A percentile compares a stretch with the other conserved stretches of the same genome.
Conservation (phyloP, 2,113 vertebrate species). For the Aleadryas rufinucha region DNA sequence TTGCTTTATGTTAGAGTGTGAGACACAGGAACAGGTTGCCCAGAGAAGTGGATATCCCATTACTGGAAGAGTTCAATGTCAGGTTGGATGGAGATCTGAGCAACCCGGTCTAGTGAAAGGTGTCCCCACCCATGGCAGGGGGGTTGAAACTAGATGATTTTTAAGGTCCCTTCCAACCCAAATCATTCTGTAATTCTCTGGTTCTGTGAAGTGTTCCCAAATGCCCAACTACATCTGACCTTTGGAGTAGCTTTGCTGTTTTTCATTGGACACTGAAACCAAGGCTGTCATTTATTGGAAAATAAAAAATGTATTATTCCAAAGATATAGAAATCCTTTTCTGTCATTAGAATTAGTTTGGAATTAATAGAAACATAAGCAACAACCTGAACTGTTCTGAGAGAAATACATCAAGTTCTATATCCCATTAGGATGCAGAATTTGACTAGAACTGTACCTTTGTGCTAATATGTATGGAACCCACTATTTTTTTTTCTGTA, state of each 20-base stretch:
- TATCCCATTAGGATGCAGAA: not conserved
- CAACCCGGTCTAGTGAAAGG: not conserved
- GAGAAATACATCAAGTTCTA: not conserved
- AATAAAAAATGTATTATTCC: not conserved
- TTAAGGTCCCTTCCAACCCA: not conserved
- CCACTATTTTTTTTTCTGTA: not conserved
- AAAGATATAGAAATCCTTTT: not conserved
- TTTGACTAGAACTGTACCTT: not conserved
- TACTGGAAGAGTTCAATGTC: not conserved
- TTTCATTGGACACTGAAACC: not conserved
- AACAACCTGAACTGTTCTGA: not conserved
- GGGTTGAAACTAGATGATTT: not conserved
- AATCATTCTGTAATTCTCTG: not conserved
- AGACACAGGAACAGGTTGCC: not conserved
- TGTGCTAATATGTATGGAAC: not conserved
- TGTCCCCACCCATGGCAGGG: not conserved
- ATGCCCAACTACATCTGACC: not conserved
- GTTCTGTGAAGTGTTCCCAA: not conserved
- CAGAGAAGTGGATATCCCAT: not conserved
- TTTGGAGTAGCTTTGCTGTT: not conserved
- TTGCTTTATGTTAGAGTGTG: not conserved
- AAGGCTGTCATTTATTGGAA: not conserved
- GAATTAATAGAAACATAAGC: not conserved
- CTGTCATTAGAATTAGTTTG: not conserved
- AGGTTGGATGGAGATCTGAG: not conserved